Evolutionary conservation across 1,140 invertebrate species (phyloP).

Genomic region (Apolygus lucorum): DNA sequence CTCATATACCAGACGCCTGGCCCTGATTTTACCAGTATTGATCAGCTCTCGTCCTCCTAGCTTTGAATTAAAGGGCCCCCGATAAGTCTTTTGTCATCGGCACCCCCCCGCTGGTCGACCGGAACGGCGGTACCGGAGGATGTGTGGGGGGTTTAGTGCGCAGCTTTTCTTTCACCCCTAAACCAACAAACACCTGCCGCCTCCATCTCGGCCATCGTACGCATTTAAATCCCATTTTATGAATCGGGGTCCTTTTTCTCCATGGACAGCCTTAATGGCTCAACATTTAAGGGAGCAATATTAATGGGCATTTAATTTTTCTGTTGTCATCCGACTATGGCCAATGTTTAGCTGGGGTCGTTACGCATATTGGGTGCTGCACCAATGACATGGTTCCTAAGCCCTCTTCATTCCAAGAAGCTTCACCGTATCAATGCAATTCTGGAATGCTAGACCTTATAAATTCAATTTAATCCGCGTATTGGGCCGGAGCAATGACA

Average conservation of each 20-base stretch:
- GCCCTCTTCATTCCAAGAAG: no score
- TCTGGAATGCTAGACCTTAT: no score
- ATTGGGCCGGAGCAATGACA: no score
- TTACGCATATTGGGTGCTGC: no score
- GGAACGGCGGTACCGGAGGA: neutral
- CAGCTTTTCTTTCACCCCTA: neutral
- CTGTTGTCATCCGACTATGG: neutral
- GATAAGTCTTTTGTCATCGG: neutral
- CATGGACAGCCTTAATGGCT: neutral
- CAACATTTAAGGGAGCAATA: neutral
- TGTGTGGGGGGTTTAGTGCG: neutral
- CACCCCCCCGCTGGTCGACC: neutral
- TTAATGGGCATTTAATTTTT: neutral
- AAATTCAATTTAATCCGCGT: no score
- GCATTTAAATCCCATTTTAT: neutral
- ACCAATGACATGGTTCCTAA: no score
- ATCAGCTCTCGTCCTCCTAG: neutral
- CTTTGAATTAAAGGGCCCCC: neutral
- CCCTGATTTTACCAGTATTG: neutral
- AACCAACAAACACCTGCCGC: neutral
- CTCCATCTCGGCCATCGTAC: neutral
- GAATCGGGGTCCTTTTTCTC: neutral
- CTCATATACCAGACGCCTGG: neutral
- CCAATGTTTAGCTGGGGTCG: no score
- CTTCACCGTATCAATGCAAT: no score